Evolutionary conservation across 2,888 invertebrate genomes (phyloP).

Genomic region (Rhagonycha lutea): DNA sequence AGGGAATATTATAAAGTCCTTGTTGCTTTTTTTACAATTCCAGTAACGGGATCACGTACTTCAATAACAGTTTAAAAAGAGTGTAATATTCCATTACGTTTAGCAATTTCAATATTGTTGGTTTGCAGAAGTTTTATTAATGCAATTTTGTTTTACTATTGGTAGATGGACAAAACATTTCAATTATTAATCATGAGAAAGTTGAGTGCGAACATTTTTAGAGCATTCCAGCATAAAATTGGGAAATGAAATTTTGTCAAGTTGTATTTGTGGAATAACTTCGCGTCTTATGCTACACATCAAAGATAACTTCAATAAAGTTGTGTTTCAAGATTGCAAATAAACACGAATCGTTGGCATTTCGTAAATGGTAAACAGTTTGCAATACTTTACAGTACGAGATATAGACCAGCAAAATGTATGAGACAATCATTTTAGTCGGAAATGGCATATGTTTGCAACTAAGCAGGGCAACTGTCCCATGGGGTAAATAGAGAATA

Average conservation of each 20-base stretch:
- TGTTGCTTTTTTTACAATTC: neutral
- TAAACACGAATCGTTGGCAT: constrained; percentile 26
- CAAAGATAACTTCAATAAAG: constrained; percentile 28
- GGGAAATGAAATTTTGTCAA: neutral
- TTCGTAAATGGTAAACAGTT: constrained; percentile 26
- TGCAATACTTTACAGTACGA: constrained; percentile 26
- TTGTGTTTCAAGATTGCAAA: constrained; percentile 25
- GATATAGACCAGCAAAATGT: constrained; percentile 26
- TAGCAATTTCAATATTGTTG: neutral
- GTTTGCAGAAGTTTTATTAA: neutral
- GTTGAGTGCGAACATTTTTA: neutral
- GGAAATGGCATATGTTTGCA: constrained; percentile 20
- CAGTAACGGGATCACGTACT: neutral
- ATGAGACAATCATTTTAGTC: constrained; percentile 20
- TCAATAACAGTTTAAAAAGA: neutral
- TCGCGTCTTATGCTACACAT: constrained; percentile 12
- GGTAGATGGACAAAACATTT: neutral
- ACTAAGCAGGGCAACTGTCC: constrained; percentile 37
- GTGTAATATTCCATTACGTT: neutral
- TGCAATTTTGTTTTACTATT: neutral
- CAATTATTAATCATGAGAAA: neutral
- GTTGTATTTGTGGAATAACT: constrained; percentile 5
- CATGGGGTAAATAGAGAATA: constrained; percentile 44
- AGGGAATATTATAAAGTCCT: neutral
- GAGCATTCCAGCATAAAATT: neutral